Evolutionary conservation across 2,888 invertebrate species (phyloP), one percentile per base, ranked within the genome.

Genomic region (Encarsia formosa): DNA sequence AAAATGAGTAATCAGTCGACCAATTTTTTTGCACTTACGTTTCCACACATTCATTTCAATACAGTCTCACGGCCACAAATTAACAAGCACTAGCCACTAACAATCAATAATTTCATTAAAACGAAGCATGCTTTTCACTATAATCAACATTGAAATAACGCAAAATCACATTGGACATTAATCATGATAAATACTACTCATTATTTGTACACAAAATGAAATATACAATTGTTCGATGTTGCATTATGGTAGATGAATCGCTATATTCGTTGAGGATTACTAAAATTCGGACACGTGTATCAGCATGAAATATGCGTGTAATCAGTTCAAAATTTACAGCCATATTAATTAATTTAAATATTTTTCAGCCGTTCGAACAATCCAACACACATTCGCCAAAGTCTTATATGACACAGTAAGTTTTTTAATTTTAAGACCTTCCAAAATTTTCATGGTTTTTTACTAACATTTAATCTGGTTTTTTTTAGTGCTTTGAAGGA

Each of bases 401-500:
- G 75, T 87, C 89, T 42, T 88, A 88, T 71, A 85, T 90, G 80
- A 86, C 88, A 61, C 87, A 89, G 90, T 90, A 75, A 79, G 81
- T 79, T 5, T 34, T 34, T 9, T 34, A 15, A 34, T 5, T 34
- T 34, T 34, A n/a, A n/a, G 34, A 6, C 34, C 5, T 9, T 15
- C 5, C 34, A 15, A 34, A 13, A 34, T n/a, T 15, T n/a, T 11
- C 34, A 41, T 8, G 15, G 16, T 20, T 51, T 26, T 18, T 44
- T 18, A 16, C 18, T 47, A 41, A 57, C 43, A 39, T 48, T 43
- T 40, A 57, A 54, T 20, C 18, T 31, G 37, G 20, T 49, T 61
- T 51, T 1, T 50, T 51, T 1, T 50, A 73, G 91, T 75, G 90
- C 90, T 42, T 77, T 91, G 46, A 92, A 91, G 74, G 91, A 92